Evolutionary conservation across 2,797 vertebrate genomes (phyloP).

Genomic region (Esox masquinongy): DNA sequence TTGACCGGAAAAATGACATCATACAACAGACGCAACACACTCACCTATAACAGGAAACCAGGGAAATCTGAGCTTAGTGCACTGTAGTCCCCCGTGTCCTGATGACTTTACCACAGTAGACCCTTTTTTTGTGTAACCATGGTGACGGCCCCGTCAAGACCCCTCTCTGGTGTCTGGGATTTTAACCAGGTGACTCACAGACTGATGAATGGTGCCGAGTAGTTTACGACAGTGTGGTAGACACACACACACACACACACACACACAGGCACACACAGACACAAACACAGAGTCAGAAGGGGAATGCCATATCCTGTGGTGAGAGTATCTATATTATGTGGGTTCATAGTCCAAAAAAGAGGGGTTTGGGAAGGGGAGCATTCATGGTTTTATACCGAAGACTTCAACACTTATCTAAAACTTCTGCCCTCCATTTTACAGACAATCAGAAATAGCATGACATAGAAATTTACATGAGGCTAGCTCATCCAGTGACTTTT

Average conservation of each 20-base stretch:
- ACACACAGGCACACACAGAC: background rate
- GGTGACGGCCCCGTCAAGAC: background rate
- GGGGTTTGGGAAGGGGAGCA: background rate
- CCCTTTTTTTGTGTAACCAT: background rate
- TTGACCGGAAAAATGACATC: background rate
- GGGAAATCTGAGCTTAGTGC: background rate
- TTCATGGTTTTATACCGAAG: slow-evolving; percentile 7
- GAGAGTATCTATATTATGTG: slow-evolving; percentile 24
- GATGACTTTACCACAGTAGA: slow-evolving; percentile 46
- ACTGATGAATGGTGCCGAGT: slow-evolving; percentile 19
- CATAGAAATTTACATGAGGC: background rate
- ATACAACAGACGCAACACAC: background rate
- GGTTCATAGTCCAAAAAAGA: slow-evolving; percentile 12
- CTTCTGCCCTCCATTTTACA: background rate
- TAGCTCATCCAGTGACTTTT: background rate
- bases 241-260: background rate
- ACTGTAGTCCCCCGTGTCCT: slow-evolving; percentile 25
- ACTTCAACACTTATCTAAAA: background rate
- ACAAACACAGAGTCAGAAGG: slow-evolving; percentile 6
- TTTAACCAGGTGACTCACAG: slow-evolving; percentile 18
- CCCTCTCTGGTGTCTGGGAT: background rate
- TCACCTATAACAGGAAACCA: slow-evolving; percentile 6
- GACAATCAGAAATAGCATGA: background rate
- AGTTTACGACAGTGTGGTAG: slow-evolving; percentile 21
- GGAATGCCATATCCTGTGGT: slow-evolving; percentile 15